Evolutionary conservation across 2,113 vertebrate genomes (phyloP).

Genomic region (Isichthys henryi): DNA sequence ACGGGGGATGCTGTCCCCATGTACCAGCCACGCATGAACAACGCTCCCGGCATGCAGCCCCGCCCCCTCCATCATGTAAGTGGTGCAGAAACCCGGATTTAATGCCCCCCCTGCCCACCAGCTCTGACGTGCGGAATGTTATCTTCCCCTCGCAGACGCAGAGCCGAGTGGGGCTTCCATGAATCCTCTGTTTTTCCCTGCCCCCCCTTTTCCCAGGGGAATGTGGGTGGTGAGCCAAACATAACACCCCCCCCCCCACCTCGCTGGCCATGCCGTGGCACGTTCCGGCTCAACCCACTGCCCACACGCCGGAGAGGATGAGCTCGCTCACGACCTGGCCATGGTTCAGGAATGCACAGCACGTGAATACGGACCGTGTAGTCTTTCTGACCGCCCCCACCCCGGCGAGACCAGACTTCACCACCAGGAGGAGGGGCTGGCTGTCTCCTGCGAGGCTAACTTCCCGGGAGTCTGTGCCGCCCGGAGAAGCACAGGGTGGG

Average conservation of each 20-base stretch:
- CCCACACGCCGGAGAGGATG: neutral
- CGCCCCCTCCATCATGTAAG: neutral
- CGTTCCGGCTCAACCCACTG: neutral
- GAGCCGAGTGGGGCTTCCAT: neutral
- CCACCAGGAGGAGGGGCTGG: neutral
- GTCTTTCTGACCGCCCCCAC: neutral
- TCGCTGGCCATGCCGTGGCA: neutral
- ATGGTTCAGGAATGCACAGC: neutral
- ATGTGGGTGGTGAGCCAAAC: neutral
- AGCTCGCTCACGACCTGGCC: neutral
- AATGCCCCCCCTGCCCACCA: neutral
- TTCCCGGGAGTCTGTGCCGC: neutral
- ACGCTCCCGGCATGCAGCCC: neutral
- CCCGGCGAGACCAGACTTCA: neutral
- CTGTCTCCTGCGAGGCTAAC: neutral
- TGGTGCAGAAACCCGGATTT: neutral
- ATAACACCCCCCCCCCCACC: neutral
- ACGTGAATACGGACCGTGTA: neutral
- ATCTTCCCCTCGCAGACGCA: neutral
- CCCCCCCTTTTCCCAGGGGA: neutral
- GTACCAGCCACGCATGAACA: neutral
- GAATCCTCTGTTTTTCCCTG: neutral
- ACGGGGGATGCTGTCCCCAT: neutral
- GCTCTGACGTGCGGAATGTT: neutral
- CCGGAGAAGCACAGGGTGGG: neutral